Evolutionary conservation across 2,113 vertebrate species (phyloP).

Genomic region (Protomyctophum bolini): DNA sequence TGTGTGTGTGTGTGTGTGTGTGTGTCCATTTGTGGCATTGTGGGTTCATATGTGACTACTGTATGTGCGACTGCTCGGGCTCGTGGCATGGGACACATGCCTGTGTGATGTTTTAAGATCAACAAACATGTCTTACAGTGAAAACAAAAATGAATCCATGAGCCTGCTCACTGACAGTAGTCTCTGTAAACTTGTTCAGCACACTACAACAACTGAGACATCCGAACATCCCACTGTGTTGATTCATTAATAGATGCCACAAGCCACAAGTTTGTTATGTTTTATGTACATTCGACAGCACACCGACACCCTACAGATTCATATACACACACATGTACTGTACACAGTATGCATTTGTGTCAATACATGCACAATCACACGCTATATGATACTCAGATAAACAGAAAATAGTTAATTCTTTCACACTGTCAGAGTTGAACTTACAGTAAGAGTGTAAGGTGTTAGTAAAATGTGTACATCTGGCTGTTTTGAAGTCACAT

Average conservation of each 20-base stretch:
- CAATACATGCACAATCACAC: neutral
- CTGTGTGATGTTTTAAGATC: neutral
- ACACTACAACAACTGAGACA: neutral
- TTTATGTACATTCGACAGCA: neutral
- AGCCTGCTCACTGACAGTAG: conserved; percentile 12
- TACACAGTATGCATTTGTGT: too few species aligned
- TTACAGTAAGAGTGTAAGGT: neutral
- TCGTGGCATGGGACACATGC: neutral
- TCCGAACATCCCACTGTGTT: conserved; percentile 7
- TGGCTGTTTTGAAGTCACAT: conserved; percentile 41
- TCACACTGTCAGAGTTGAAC: too few species aligned
- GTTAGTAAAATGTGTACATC: conserved; percentile 47
- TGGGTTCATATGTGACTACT: neutral
- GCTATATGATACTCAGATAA: too few species aligned
- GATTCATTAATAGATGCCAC: conserved; percentile 29
- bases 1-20: neutral
- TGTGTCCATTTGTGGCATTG: neutral
- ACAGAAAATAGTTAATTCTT: too few species aligned
- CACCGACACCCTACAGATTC: neutral
- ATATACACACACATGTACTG: neutral
- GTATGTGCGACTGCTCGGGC: neutral
- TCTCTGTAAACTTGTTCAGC: conserved; percentile 33
- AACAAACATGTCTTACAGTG: neutral
- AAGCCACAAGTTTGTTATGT: conserved; percentile 38
- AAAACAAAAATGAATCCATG: neutral